A percentile compares a stretch with the other conserved stretches of the same genome.
phyloP scores from a whole-genome alignment of 1,140 invertebrate species.

The Bombus waltoni region DNA sequence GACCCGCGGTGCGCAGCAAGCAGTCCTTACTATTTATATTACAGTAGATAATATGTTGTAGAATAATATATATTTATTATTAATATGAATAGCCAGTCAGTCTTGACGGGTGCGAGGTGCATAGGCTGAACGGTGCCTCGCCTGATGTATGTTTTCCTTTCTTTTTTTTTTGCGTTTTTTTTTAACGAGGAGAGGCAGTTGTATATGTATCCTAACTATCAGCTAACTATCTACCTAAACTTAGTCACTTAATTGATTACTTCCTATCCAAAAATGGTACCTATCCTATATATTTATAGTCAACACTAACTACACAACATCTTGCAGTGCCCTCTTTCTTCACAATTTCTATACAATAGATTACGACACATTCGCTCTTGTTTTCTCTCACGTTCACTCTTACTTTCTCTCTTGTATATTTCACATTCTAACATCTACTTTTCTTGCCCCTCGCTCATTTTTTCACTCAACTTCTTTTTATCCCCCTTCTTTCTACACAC shows the following conservation, averaged over 20 bases:
- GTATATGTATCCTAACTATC: conserved; percentile 71
- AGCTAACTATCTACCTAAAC: conserved; percentile 72
- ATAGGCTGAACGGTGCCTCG: conserved; percentile 75
- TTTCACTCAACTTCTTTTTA: background rate
- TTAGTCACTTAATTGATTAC: conserved; percentile 68
- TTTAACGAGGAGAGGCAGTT: conserved; percentile 62
- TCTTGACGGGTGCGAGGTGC: conserved; percentile 78
- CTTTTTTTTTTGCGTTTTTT: conserved; percentile 27
- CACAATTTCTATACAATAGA: conserved; percentile 74
- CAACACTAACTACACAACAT: conserved; percentile 75
- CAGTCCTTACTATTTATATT: conserved; percentile 78
- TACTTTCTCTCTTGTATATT: conserved; percentile 8
- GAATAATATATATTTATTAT: conserved; percentile 75
- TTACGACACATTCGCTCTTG: conserved; percentile 55
- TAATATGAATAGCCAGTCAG: conserved; percentile 81
- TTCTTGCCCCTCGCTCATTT: background rate
- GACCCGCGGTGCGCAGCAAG: conserved; percentile 79
- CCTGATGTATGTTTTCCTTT: conserved; percentile 38
- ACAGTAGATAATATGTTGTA: conserved; percentile 76
- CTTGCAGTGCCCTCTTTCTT: conserved; percentile 39
- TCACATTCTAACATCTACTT: background rate
- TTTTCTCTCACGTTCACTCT: conserved; percentile 38
- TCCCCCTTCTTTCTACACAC: too few relatives aligned
- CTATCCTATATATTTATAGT: conserved; percentile 74
- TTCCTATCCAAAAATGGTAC: conserved; percentile 72